Percentiles rank a stretch among this genome's conserved stretches.
Evolutionary conservation across 2,797 vertebrate species (phyloP).

Genomic region (Etheostoma perlongum): DNA sequence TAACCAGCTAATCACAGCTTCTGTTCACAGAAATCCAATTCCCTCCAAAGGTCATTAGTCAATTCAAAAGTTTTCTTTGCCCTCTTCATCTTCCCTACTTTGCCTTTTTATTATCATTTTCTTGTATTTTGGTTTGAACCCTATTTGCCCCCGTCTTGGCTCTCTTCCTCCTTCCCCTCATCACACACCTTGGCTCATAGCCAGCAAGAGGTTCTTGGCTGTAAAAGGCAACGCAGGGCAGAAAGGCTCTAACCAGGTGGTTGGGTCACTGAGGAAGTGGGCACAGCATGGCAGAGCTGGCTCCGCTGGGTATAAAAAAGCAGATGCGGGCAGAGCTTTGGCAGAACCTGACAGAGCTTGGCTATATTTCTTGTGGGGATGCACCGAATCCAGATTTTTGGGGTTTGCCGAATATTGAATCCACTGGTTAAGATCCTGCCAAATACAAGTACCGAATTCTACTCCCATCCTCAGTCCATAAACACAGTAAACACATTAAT

Average conservation of each 20-base stretch:
- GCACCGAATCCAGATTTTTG: too few relatives aligned
- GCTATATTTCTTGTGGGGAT: slow-evolving; percentile 21
- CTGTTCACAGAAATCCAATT: slow-evolving; percentile 68
- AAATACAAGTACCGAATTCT: too few relatives aligned
- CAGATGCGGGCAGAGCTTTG: slow-evolving; percentile 18
- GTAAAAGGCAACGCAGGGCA: slow-evolving; percentile 44
- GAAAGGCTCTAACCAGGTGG: slow-evolving; percentile 39
- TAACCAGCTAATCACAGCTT: slow-evolving; percentile 62
- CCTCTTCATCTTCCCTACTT: slow-evolving; percentile 21
- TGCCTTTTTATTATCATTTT: slow-evolving; percentile 22
- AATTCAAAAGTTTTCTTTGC: slow-evolving; percentile 48
- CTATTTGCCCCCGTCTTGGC: slow-evolving; percentile 29
- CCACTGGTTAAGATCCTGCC: too few relatives aligned
- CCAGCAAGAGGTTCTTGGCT: slow-evolving; percentile 46
- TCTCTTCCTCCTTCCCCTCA: not conserved
- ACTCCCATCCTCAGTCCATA: too few relatives aligned
- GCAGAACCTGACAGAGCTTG: slow-evolving; percentile 33
- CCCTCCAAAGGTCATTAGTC: slow-evolving; percentile 65
- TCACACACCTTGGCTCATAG: slow-evolving; percentile 42
- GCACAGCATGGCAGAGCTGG: slow-evolving; percentile 40
- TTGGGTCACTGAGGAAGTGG: slow-evolving; percentile 52
- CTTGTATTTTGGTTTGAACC: slow-evolving; percentile 32
- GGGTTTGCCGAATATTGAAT: too few relatives aligned
- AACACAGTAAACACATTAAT: too few relatives aligned
- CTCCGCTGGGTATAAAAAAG: slow-evolving; percentile 37